Evolutionary conservation across 2,113 vertebrate genomes (phyloP).

Genomic region (Tiliqua scincoides): DNA sequence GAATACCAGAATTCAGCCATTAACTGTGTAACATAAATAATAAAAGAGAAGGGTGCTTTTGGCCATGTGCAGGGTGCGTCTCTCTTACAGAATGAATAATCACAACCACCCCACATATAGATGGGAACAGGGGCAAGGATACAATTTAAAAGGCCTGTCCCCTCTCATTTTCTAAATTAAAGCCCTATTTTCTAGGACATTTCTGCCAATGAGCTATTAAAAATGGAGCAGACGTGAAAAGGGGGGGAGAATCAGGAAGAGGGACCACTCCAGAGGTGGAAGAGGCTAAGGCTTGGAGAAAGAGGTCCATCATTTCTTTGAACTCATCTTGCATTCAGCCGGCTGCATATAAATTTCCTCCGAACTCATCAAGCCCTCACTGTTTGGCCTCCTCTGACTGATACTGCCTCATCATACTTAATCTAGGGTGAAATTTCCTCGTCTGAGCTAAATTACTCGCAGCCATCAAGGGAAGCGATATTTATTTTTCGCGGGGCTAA

Average conservation of each 20-base stretch:
- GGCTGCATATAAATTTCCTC: constrained; percentile 90
- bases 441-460: constrained; percentile 99
- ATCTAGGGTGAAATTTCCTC: constrained; percentile 99
- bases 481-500: constrained; percentile 99
- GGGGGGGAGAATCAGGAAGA: rapidly evolving
- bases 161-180: not conserved
- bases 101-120: no score
- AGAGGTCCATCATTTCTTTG: constrained; percentile 78
- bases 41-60: not conserved
- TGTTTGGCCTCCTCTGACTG: constrained; percentile 93
- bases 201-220: no score
- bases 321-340: constrained; percentile 89
- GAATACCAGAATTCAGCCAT: not conserved
- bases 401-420: constrained; percentile 99
- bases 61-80: not conserved
- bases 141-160: no score
- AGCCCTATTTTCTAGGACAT: not conserved
- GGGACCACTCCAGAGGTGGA: not conserved
- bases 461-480: constrained; percentile 99
- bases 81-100: not conserved
- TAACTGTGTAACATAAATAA: not conserved
- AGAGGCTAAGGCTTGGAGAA: constrained; percentile 54
- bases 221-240: not conserved
- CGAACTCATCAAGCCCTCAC: constrained; percentile 88
- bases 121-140: not conserved